Evolutionary conservation across 2,113 vertebrate genomes (phyloP).

Genomic region (Hemiscyllium ocellatum): DNA sequence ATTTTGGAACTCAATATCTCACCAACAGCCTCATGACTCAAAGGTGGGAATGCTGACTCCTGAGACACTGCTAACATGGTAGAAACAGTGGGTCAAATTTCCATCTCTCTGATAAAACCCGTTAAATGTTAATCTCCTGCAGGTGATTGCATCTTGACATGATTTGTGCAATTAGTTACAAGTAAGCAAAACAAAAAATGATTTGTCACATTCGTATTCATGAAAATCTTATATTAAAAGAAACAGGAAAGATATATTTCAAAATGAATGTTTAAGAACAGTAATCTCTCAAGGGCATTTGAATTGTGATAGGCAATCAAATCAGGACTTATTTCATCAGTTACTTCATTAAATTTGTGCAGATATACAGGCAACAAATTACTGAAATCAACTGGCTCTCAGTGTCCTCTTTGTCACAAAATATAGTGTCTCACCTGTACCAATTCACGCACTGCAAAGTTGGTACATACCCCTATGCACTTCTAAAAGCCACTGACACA

Average conservation of each 20-base stretch:
- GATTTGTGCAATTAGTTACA: neutral
- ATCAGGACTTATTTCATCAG: neutral
- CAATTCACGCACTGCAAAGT: neutral
- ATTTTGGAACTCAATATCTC: too few relatives aligned
- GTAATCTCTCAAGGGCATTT: neutral
- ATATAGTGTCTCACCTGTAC: neutral
- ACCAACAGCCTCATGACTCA: too few relatives aligned
- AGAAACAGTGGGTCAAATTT: too few relatives aligned
- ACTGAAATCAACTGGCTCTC: neutral
- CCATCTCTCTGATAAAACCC: too few relatives aligned
- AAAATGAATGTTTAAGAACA: neutral
- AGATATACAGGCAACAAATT: neutral
- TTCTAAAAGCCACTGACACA: neutral
- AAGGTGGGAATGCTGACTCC: too few relatives aligned
- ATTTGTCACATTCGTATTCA: neutral
- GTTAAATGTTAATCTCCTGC: neutral
- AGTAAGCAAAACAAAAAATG: neutral
- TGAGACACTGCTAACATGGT: too few relatives aligned
- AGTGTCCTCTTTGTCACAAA: neutral
- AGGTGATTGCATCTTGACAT: neutral
- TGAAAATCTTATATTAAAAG: neutral
- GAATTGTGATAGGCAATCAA: neutral
- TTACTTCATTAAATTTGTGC: neutral
- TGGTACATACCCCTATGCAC: neutral
- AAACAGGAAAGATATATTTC: neutral